A percentile compares a stretch with the other conserved stretches of the same genome.
phyloP scores from a whole-genome alignment of 2,797 vertebrate genomes.

The Gymnothorax javanicus region DNA sequence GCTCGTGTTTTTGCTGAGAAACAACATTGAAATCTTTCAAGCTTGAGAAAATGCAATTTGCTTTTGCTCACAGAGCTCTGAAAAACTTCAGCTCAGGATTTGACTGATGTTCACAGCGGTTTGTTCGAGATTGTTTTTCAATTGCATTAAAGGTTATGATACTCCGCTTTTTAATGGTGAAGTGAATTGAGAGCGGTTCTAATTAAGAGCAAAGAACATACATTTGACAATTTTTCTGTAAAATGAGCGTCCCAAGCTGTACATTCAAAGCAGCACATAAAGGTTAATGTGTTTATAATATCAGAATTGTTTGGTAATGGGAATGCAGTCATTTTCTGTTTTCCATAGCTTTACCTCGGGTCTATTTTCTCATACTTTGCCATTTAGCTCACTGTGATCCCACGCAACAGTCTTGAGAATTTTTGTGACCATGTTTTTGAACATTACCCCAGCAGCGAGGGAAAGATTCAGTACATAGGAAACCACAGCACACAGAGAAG shows the following conservation, averaged over 20 bases:
- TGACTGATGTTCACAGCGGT: not conserved
- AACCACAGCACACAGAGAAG: no score
- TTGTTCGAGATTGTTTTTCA: slow-evolving; percentile 12
- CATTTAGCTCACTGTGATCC: slow-evolving; percentile 6
- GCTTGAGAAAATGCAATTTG: slow-evolving; percentile 10
- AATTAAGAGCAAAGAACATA: slow-evolving; percentile 15
- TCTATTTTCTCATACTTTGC: not conserved
- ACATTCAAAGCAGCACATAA: not conserved
- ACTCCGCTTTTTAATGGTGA: slow-evolving; percentile 6
- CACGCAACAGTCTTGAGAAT: not conserved
- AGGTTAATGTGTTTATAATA: slow-evolving; percentile 17
- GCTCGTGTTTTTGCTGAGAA: not conserved
- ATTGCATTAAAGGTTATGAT: slow-evolving; percentile 26
- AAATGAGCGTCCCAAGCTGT: not conserved
- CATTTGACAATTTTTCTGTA: not conserved
- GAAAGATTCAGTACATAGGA: no score
- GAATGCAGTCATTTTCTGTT: not conserved
- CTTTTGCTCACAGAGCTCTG: not conserved
- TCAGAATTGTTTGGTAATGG: not conserved
- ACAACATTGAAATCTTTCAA: not conserved
- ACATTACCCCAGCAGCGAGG: no score
- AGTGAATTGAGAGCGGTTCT: slow-evolving; percentile 6
- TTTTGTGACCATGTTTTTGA: not conserved
- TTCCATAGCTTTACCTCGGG: not conserved
- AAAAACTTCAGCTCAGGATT: not conserved